Percentiles rank a stretch among this genome's conserved stretches.
phyloP scores from a whole-genome alignment of 2,888 invertebrate species.

The Pristionchus mayeri region DNA sequence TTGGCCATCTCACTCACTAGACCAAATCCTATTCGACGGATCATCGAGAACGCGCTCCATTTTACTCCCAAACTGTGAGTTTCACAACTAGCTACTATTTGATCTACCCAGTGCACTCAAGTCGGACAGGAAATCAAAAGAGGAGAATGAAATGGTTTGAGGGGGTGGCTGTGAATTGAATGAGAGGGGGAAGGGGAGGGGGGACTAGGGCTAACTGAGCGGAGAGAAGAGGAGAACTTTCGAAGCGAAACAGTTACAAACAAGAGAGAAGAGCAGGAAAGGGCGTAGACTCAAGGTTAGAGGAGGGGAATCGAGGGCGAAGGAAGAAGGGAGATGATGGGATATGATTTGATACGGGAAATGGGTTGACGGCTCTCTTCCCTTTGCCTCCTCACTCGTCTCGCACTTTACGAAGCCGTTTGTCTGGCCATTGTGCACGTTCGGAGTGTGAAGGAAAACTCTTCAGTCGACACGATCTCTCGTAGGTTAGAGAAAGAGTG shows the following conservation, averaged over 20 bases:
- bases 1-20: too few species aligned
- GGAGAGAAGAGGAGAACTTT: conserved; percentile 48
- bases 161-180: conserved; percentile 45
- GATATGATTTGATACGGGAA: conserved; percentile 42
- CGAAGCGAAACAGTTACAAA: conserved; percentile 21
- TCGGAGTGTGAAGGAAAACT: too few species aligned
- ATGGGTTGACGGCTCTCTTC: background rate
- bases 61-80: background rate
- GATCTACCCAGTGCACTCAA: conserved; percentile 1
- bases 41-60: background rate
- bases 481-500: background rate
- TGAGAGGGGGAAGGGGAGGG: conserved; percentile 49
- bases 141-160: background rate
- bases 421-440: too few species aligned
- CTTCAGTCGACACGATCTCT: background rate
- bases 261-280: conserved; percentile 8
- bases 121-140: background rate
- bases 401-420: too few species aligned
- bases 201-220: conserved; percentile 24
- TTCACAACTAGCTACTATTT: background rate
- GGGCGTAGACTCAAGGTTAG: conserved; percentile 37
- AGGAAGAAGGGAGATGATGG: background rate
- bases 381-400: background rate
- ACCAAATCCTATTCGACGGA: too few species aligned
- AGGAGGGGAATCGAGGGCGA: background rate